Conservation (phyloP, 2,888 invertebrate species). For the Ornithoptera alexandrae region DNA sequence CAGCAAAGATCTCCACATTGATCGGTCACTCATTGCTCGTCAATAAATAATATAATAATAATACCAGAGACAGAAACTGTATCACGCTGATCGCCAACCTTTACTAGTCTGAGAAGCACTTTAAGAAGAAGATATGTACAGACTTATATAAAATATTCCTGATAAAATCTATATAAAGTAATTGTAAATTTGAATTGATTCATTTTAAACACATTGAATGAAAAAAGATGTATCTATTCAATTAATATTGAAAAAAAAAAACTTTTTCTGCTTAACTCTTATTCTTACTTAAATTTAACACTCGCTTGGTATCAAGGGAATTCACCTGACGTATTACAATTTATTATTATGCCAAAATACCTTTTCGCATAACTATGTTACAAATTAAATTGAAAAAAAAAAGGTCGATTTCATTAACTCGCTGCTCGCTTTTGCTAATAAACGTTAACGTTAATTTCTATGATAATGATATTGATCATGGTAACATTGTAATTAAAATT, state of each 20-base stretch:
- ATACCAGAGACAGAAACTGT: too few species aligned
- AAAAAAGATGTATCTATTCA: not conserved
- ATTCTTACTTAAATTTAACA: not conserved
- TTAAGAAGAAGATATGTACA: too few species aligned
- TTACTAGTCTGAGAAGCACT: too few species aligned
- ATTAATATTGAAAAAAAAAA: not conserved
- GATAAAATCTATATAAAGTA: too few species aligned
- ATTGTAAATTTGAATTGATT: too few species aligned
- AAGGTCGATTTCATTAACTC: not conserved
- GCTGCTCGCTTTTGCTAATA: not conserved
- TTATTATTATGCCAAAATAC: not conserved
- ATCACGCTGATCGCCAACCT: too few species aligned
- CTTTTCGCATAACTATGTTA: not conserved
- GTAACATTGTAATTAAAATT: not conserved
- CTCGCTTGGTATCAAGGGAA: not conserved
- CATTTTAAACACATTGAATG: not conserved
- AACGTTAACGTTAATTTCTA: not conserved
- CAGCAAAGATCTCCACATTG: too few species aligned
- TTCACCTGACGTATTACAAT: conserved; percentile 5
- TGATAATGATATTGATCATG: not conserved
- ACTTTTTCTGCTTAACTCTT: not conserved
- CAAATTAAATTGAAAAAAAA: conserved; percentile 1
- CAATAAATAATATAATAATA: too few species aligned
- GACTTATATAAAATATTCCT: too few species aligned
- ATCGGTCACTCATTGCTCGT: too few species aligned